phyloP scores from a whole-genome alignment of 2,888 invertebrate genomes.

The Phyllotreta cruciferae region DNA sequence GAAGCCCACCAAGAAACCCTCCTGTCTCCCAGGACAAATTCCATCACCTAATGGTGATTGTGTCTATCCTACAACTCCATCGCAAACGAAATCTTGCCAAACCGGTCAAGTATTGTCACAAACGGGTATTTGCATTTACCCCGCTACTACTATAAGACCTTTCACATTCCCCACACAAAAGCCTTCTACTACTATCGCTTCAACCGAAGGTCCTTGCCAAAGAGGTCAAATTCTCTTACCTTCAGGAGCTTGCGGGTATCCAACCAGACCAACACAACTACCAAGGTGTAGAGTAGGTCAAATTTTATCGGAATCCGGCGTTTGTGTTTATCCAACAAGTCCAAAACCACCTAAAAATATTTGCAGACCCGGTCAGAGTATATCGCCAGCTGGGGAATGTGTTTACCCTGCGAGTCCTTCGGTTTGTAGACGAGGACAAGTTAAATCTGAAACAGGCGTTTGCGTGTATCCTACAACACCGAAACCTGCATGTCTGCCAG shows the following conservation, averaged over 20 bases:
- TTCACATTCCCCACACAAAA: background rate
- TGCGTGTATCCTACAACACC: conserved; percentile 2
- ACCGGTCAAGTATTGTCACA: conserved; percentile 32
- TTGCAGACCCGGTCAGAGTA: conserved; percentile 28
- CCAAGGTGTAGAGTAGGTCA: conserved; percentile 13
- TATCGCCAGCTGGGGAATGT: conserved; percentile 38
- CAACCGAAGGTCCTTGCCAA: conserved; percentile 47
- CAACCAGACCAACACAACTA: conserved; percentile 22
- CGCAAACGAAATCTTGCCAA: conserved; percentile 13
- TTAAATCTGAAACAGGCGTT: conserved; percentile 28
- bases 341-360: background rate
- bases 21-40: conserved; percentile 46
- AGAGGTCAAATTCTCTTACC: conserved; percentile 31
- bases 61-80: conserved; percentile 25
- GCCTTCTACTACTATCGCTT: too few species aligned
- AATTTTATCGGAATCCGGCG: conserved; percentile 36
- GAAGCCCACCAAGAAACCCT: background rate
- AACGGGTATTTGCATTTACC: conserved; percentile 39
- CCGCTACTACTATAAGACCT: conserved; percentile 23
- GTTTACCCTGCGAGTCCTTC: conserved; percentile 31
- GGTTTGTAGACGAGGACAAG: conserved; percentile 23
- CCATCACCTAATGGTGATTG: conserved; percentile 29
- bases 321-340: conserved; percentile 35
- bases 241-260: conserved; percentile 37
- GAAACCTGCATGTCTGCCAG: conserved; percentile 26